Evolutionary conservation across 2,797 vertebrate species (phyloP), one percentile per base, ranked within the genome.

Genomic region (Cyclopterus lumpus): DNA sequence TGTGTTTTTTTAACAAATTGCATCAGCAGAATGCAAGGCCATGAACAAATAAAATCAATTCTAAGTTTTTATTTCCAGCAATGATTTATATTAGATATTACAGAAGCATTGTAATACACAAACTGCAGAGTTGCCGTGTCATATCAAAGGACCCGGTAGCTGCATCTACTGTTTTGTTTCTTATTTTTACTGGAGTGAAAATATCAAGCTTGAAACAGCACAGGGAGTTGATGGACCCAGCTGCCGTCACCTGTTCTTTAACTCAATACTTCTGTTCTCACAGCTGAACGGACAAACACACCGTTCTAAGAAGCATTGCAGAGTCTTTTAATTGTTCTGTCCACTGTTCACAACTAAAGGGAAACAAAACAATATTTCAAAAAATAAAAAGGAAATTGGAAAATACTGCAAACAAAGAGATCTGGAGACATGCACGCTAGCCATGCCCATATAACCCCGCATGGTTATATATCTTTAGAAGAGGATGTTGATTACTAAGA

Each of bases 131-230:
- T 9, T 64, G 60, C 32, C 42, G 3, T 44, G 18, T 40, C 38
- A 53, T 12, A 61, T 36, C 7, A 34, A 49, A 18, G 16, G n/a
- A 16, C 18, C n/a, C 48, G 59, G 60, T 32, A 5, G 30, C 46
- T 69, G 44, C 42, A 57, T 59, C 51, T 68, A 24, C 38, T 51
- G 22, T 54, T 75, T 73, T 65, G 46, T 60, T 64, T 64, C 68
- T 58, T 48, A 63, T 73, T 72, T n/a, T 48, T 64, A 77, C 81
- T 79, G 66, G 75, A 71, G 71, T 76, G 77, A 63, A 79, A 81
- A 79, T 42, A 81, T 38, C 79, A 75, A 76, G 80, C 69, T 67
- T 77, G 67, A 77, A 73, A 73, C 65, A 74, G 74, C 48, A 68
- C 68, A 79, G n/a, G 77, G 76, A 64, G 64, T 60, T 71, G 64